phyloP scores from a whole-genome alignment of 2,888 invertebrate genomes.

The Sussaba pulchella region DNA sequence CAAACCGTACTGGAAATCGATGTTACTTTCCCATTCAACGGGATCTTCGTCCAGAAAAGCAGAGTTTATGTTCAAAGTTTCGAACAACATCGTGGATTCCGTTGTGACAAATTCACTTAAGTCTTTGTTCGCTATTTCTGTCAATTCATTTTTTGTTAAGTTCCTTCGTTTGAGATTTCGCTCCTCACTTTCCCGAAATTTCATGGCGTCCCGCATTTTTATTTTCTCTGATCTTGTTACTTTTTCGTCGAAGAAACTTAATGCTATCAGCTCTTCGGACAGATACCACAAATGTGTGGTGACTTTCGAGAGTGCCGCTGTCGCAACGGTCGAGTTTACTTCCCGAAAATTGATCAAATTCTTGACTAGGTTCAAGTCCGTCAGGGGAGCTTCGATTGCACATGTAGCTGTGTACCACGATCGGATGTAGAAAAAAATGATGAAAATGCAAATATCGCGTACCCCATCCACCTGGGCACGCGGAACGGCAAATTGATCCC shows the following conservation, averaged over 20 bases:
- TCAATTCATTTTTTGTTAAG: conserved; percentile 2
- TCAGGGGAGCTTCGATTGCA: conserved; percentile 3
- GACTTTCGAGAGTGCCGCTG: conserved; percentile 15
- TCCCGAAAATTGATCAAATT: conserved; percentile 1
- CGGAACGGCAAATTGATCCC: conserved; percentile 65
- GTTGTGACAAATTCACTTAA: no score
- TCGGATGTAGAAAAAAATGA: conserved; percentile 67
- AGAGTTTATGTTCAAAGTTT: not conserved
- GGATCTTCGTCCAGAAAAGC: conserved; percentile 21
- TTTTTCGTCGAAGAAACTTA: conserved; percentile 32
- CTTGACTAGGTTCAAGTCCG: conserved; percentile 8
- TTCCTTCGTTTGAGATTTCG: not conserved
- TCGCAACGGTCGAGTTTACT: conserved; percentile 11
- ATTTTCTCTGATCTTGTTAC: conserved; percentile 25
- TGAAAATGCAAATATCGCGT: conserved; percentile 68
- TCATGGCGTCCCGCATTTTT: conserved; percentile 29
- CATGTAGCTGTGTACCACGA: conserved; percentile 59
- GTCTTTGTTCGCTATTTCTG: no score
- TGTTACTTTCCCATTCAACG: conserved; percentile 15
- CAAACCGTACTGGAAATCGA: conserved; percentile 6
- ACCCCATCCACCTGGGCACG: conserved; percentile 61
- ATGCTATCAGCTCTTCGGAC: conserved; percentile 4
- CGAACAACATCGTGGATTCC: no score
- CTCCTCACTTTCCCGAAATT: not conserved
- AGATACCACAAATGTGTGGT: conserved; percentile 25